Conservation (phyloP, 2,797 vertebrate genomes). For the Xenentodon cancila region DNA sequence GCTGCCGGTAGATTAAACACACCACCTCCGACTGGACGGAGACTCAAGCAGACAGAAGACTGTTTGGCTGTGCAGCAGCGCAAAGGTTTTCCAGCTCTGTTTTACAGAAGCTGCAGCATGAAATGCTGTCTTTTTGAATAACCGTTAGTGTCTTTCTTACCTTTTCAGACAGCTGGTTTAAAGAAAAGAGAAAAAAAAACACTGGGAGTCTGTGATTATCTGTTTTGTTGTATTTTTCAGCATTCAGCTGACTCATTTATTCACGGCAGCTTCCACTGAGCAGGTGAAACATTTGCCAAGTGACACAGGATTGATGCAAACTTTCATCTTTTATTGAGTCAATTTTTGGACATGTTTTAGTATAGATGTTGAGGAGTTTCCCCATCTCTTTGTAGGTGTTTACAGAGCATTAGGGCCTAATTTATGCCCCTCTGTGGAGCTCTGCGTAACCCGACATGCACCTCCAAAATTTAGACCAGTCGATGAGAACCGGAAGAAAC, state of each 20-base stretch:
- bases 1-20: constrained; percentile 28
- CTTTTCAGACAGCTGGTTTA: constrained; percentile 25
- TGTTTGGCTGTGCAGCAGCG: background rate
- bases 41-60: constrained; percentile 10
- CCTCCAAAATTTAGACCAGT: too few relatives aligned
- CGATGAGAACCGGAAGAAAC: too few relatives aligned
- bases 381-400: background rate
- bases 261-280: background rate
- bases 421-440: too few relatives aligned
- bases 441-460: too few relatives aligned
- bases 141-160: constrained; percentile 18
- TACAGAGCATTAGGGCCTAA: too few relatives aligned
- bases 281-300: background rate
- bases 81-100: constrained; percentile 2
- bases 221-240: background rate
- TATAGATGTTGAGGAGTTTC: background rate
- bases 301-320: constrained; percentile 1
- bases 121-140: constrained; percentile 19
- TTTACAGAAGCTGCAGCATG: constrained; percentile 22
- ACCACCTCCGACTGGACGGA: constrained; percentile 5
- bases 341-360: background rate
- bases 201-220: constrained; percentile 3
- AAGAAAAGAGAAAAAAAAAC: constrained; percentile 6
- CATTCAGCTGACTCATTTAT: constrained; percentile 14
- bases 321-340: background rate